Evolutionary conservation across 2,797 vertebrate genomes (phyloP), one percentile per base, ranked within the genome.

Genomic region (Florisuga fusca): DNA sequence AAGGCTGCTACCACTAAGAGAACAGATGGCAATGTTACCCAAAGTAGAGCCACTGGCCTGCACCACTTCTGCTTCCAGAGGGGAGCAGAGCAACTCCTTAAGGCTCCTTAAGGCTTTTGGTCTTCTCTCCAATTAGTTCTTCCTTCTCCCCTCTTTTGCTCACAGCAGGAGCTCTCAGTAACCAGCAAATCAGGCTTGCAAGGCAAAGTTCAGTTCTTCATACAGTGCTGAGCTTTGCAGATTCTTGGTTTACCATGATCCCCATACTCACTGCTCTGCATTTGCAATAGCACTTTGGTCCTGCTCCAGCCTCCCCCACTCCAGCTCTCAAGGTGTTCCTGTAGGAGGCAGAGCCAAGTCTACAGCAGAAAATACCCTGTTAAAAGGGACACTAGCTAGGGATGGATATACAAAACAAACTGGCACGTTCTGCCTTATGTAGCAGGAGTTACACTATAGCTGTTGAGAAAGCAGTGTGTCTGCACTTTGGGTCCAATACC

Each of bases 41-140:
- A 2, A 51, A 19, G 7, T 6, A 33, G 18, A 63, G 20, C 26
- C 8, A 4, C 1, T 67, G 57, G 19, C 64, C 54, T 53, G 23
- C 20, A 17, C 8, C 9, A 16, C 25, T 71, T 0, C 0, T 53
- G 19, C 31, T 79, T 67, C 36, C 46, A 41, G 25, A 1, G 0
- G 22, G 26, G 7, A 73, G 25, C 33, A 57, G 34, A 73, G n/a
- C 33, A 63, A 7, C n/a, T n/a, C n/a, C n/a, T n/a, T 17, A 33
- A n/a, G 8, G 20, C 41, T 29, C 15, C 7, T 58, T 19, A 17
- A 20, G 48, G 23, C 33, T 66, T 59, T 73, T 31, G 11, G 5
- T 68, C 27, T 5, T 78, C 27, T 64, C 58, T 79, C 66, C 23
- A 27, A 3, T 89, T 45, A 67, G 15, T 19, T 36, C 8, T 79